Evolutionary conservation across 2,888 invertebrate genomes (phyloP), one percentile per base, ranked within the genome.

Genomic region (Aethes cnicana): DNA sequence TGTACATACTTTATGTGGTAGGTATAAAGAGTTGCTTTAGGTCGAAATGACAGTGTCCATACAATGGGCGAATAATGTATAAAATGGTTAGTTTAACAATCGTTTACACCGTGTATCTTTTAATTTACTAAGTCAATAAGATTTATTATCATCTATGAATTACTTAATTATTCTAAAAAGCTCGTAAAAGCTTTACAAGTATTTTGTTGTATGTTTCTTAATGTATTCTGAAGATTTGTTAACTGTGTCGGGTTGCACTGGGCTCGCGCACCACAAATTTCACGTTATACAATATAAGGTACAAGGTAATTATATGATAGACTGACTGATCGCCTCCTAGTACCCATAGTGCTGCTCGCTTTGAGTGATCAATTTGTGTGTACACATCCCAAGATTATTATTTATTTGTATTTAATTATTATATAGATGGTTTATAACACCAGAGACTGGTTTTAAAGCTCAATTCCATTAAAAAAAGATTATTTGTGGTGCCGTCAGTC

Each of bases 1-100:
- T 84, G 84, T 84, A 84, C 74, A 84, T 83, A 84, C 64, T 66
- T 67, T 62, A 59, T 75, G 74, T 81, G n/a, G n/a, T 76, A 72
- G 81, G 81, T 82, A 81, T 82, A 78, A 78, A 78, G 74, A 77
- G 75, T 78, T 82, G 82, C 78, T 70, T n/a, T 26, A 9, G 16
- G 6, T 9, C 11, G n/a, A 8, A 9, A 3, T 8, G 18, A 20
- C 26, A 9, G 54, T 42, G 35, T 77, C 79, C 83, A 81, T 83
- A 18, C 64, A 72, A 83, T 82, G 84, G 82, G 50, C 39, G 43
- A 54, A 57, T n/a, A 49, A 59, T 49, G 37, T 55, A 55, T 56
- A 47, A 46, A 54, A 54, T 47, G 18, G 36, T 47, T 49, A 43
- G 36, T 41, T 39, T 50, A 52, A 47, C 79, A 78, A 81, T 75